Base-by-base conservation (phyloP, 2,113 vertebrate species). In the Hypocryptadius cinnamomeus region DNA sequence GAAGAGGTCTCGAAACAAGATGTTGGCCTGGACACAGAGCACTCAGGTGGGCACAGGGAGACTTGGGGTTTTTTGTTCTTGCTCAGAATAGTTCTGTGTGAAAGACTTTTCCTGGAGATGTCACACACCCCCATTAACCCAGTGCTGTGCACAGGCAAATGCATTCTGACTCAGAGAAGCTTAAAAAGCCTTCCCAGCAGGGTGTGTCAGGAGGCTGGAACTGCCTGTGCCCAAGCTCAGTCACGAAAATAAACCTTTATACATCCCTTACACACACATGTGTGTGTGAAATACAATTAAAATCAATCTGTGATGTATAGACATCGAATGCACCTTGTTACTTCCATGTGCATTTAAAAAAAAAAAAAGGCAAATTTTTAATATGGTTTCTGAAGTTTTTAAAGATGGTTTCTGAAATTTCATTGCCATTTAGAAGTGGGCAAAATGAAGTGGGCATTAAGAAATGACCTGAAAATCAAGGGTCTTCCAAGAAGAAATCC, bases 251-350 rank as follows among this genome's bases (percentile, higher is more conserved):
- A 61, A 89, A 23, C 28, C 31, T 86, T 80, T 60, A 16, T 47
- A 13, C 15, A 8, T 39, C 9, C 21, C 48, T 20, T 17, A 15
- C 8, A 15, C 24, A 30, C 19, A 44, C 1, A 4, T 2, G 3
- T 2, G 2, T 12, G 40, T 20, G 25, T 16, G 35, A 76, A 87
- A 65, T 15, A 21, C 63, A 85, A 5, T 6, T 69, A 30, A 65
- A 37, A 48, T 24, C 7, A 42, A 54, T 25, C 30, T 27, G 8
- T 2, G 23, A 10, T 8, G 7, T 14, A 5, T 0, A 14, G 6
- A 35, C 11, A 24, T 13, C 53, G 66, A 85, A 69, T 16, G 24
- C 5, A 57, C 23, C 35, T 90, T 77, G 45, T 72, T 73, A 13
- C 37, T 60, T 54, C 57, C 20, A 24, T 0, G 15, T 11, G 23